phyloP scores from a whole-genome alignment of 2,888 invertebrate genomes.

The Agelastica alni region DNA sequence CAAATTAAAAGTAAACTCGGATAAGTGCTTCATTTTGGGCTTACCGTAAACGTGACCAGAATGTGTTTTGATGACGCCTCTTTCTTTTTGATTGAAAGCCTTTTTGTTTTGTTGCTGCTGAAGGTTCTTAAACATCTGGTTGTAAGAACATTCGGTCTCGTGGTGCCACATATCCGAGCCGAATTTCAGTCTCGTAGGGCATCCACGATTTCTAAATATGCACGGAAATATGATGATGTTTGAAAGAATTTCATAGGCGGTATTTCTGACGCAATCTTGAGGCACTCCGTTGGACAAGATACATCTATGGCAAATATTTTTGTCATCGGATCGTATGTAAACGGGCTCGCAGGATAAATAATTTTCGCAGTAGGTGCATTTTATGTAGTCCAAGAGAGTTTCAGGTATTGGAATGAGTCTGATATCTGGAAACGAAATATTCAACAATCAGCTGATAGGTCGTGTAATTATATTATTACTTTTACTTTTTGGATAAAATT shows the following conservation, averaged over 20 bases:
- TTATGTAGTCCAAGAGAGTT: slow-evolving; percentile 43
- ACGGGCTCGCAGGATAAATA: slow-evolving; percentile 50
- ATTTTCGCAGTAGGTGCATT: slow-evolving; percentile 48
- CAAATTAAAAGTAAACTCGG: no score
- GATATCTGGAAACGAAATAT: slow-evolving; percentile 47
- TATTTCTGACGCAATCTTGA: slow-evolving; percentile 42
- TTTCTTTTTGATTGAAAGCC: slow-evolving; percentile 31
- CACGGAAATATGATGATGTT: slow-evolving; percentile 50
- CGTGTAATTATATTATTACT: no score
- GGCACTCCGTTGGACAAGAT: slow-evolving; percentile 43
- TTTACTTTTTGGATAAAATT: no score
- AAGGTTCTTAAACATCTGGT: slow-evolving; percentile 39
- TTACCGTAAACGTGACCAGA: slow-evolving; percentile 49
- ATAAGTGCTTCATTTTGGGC: slow-evolving; percentile 33
- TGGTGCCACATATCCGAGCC: slow-evolving; percentile 46
- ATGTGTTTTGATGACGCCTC: slow-evolving; percentile 50
- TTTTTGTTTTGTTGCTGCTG: background rate
- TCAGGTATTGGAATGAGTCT: slow-evolving; percentile 45
- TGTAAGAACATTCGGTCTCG: slow-evolving; percentile 47
- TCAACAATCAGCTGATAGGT: no score
- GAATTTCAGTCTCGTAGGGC: slow-evolving; percentile 41
- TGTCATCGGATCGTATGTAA: slow-evolving; percentile 44
- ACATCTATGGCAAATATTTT: slow-evolving; percentile 52
- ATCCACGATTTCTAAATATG: slow-evolving; percentile 41
- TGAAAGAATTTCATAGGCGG: slow-evolving; percentile 47